Conservation (phyloP, 2,888 invertebrate species). For the Mesorhabditis belari region DNA sequence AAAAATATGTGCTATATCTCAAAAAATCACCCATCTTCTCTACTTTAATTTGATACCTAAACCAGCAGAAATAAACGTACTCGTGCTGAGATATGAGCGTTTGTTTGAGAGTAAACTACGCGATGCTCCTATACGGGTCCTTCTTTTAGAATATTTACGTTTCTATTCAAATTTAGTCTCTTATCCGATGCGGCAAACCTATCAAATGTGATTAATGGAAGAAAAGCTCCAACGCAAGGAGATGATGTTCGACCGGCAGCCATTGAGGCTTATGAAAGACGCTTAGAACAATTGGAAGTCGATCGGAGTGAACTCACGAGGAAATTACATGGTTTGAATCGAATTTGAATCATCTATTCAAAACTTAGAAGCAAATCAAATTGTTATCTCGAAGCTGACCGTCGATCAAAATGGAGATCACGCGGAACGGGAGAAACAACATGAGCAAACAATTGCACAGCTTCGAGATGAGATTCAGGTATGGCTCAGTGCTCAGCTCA, state of each 20-base stretch:
- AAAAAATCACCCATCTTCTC: too few species aligned
- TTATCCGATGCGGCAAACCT: slow-evolving; percentile 35
- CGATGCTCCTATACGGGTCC: too few species aligned
- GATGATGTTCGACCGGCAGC: not conserved
- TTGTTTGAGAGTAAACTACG: too few species aligned
- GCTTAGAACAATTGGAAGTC: slow-evolving; percentile 64
- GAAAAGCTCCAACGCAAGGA: slow-evolving; percentile 4
- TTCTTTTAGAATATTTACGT: not conserved
- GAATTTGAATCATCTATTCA: not conserved
- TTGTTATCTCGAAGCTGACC: slow-evolving; percentile 15
- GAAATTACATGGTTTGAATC: slow-evolving; percentile 7
- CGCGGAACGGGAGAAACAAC: slow-evolving; percentile 17
- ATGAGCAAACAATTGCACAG: slow-evolving; percentile 47
- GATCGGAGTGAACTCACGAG: slow-evolving; percentile 68
- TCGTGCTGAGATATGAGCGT: too few species aligned
- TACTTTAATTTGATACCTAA: too few species aligned
- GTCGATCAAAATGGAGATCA: slow-evolving; percentile 10
- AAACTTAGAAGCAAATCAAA: slow-evolving; percentile 18
- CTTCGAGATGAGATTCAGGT: slow-evolving; percentile 50
- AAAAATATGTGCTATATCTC: too few species aligned
- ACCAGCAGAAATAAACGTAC: too few species aligned
- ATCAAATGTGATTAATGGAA: not conserved
- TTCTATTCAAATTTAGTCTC: slow-evolving; percentile 17
- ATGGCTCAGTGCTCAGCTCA: too few species aligned
- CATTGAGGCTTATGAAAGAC: slow-evolving; percentile 55